phyloP scores from a whole-genome alignment of 2,113 vertebrate genomes.

The Pardalotus punctatus region DNA sequence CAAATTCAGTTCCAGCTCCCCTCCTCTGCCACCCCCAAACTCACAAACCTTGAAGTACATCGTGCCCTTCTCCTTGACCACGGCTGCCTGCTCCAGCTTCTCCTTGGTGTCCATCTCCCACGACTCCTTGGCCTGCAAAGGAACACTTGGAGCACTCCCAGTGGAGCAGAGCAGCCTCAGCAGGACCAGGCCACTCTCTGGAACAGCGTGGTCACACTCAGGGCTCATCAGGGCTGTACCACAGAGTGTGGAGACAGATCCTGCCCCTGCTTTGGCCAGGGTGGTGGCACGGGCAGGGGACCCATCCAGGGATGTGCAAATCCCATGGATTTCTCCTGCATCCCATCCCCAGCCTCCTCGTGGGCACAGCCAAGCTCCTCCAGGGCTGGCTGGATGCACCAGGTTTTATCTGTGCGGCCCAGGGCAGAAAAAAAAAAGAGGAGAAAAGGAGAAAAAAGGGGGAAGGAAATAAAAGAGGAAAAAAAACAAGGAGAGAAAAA shows the following conservation, averaged over 20 bases:
- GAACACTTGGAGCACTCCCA: slow-evolving; percentile 20
- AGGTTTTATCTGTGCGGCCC: slow-evolving; percentile 31
- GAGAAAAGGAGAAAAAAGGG: accelerated
- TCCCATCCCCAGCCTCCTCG: neutral
- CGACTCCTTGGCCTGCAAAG: slow-evolving; percentile 88
- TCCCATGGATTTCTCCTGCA: neutral
- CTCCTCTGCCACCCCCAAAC: neutral
- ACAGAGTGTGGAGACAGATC: neutral
- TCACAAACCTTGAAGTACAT: slow-evolving; percentile 90
- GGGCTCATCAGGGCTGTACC: neutral
- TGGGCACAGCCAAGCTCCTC: neutral
- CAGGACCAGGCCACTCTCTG: neutral
- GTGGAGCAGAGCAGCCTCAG: neutral
- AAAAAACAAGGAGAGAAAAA: accelerated
- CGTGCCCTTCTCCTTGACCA: slow-evolving; percentile 92
- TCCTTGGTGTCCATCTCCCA: slow-evolving; percentile 97
- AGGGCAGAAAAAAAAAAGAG: accelerated
- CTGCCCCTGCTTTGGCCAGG: neutral
- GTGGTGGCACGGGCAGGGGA: neutral
- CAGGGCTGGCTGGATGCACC: neutral
- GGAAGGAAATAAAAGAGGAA: neutral
- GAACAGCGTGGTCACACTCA: neutral
- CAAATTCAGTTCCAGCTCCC: neutral
- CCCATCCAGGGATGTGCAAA: neutral
- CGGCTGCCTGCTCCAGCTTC: slow-evolving; percentile 83